Conservation (phyloP, 2,888 invertebrate species). For the Synanthedon tipuliformis region DNA sequence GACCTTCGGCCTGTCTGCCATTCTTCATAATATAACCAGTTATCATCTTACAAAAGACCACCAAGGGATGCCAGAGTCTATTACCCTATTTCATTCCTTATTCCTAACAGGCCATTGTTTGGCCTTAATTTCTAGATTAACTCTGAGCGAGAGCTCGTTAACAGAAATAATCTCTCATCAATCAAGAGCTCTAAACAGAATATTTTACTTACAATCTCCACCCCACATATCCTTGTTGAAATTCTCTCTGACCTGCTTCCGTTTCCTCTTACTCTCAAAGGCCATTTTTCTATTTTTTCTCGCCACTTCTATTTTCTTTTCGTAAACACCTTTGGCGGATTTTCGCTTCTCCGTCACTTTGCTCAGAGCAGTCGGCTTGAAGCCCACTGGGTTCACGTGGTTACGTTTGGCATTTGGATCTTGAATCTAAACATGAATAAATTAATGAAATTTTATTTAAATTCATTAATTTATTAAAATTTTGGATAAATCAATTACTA, state of each 20-base stretch:
- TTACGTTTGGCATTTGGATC: constrained; percentile 76
- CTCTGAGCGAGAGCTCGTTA: not conserved
- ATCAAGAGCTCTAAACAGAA: too few species aligned
- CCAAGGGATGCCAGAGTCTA: too few species aligned
- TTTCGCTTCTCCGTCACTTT: constrained; percentile 56
- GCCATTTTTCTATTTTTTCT: constrained; percentile 54
- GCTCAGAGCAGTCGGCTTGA: constrained; percentile 48
- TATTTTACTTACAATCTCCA: constrained; percentile 55
- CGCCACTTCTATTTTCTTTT: constrained; percentile 60
- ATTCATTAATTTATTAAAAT: too few species aligned
- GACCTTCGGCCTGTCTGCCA: too few species aligned
- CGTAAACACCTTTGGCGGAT: constrained; percentile 56
- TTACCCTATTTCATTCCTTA: too few species aligned
- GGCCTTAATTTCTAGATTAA: too few species aligned
- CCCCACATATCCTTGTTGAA: constrained; percentile 76
- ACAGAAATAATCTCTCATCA: not conserved
- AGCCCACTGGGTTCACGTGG: constrained; percentile 43
- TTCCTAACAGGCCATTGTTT: too few species aligned
- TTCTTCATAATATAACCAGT: too few species aligned
- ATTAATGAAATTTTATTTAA: too few species aligned
- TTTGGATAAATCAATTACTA: too few species aligned
- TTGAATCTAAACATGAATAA: constrained; percentile 53
- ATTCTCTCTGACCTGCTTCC: constrained; percentile 56
- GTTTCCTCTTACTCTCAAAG: constrained; percentile 40
- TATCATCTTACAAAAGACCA: too few species aligned